phyloP scores from a whole-genome alignment of 1,140 invertebrate species.

The Zaprionus taronus region DNA sequence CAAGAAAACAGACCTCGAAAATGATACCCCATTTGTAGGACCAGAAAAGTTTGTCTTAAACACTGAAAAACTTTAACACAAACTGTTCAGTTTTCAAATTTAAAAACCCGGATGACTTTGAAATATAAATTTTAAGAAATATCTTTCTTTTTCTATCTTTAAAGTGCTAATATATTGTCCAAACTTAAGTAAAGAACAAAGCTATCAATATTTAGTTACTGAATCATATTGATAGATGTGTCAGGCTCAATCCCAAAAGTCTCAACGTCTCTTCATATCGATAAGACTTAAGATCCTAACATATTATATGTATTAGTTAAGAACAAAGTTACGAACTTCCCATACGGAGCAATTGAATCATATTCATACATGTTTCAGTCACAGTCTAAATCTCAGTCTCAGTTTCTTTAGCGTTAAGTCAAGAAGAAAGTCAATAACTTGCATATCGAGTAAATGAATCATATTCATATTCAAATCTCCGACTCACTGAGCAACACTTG shows the following conservation, averaged over 20 bases:
- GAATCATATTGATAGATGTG: background rate
- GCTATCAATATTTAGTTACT: background rate
- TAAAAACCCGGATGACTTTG: fast-evolving
- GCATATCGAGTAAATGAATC: background rate
- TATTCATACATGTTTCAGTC: background rate
- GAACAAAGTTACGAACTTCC: background rate
- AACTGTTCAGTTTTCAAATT: too few species aligned
- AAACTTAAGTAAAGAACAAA: background rate
- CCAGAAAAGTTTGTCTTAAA: too few species aligned
- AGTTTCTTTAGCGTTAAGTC: too few species aligned
- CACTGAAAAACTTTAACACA: too few species aligned
- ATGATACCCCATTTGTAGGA: too few species aligned
- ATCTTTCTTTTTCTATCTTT: too few species aligned
- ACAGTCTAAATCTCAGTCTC: too few species aligned
- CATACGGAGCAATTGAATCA: background rate
- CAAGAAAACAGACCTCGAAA: too few species aligned
- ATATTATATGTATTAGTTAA: background rate
- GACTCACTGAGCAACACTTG: background rate
- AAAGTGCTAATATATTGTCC: too few species aligned
- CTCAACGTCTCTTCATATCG: background rate
- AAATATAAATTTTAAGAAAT: too few species aligned
- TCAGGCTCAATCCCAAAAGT: too few species aligned
- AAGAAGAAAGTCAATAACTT: background rate
- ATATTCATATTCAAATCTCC: background rate
- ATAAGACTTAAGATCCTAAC: background rate